These are phyloP conservation scores for Sipha maydis DNA, from an alignment of 2,888 invertebrate genomes.

Conservation along the genomic window DNA sequence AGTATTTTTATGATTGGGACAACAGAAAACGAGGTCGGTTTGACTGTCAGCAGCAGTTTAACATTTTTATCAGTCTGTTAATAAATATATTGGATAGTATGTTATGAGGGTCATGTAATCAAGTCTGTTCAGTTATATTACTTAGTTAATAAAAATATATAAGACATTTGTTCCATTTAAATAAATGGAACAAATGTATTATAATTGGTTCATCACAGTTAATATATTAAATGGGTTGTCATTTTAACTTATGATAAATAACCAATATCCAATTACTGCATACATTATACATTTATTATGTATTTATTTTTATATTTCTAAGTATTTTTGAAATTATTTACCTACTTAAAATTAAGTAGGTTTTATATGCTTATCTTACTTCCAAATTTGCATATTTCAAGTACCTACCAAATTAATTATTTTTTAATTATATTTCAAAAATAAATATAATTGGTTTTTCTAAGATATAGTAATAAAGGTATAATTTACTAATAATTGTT, in stretches of 20 bases:
- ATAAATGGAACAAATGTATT: background rate
- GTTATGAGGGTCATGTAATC: constrained; percentile 6
- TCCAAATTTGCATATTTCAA: background rate
- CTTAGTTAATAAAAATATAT: background rate
- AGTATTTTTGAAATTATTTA: background rate
- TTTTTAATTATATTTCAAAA: too few species aligned
- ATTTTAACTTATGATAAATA: background rate
- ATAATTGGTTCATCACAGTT: background rate
- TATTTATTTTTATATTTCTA: too few species aligned
- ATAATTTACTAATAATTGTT: background rate
- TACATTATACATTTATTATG: background rate
- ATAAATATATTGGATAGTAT: background rate
- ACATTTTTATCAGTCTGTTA: constrained; percentile 16
- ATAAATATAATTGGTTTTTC: too few species aligned
- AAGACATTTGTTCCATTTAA: background rate
- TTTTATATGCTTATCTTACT: too few species aligned
- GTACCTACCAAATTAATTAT: background rate
- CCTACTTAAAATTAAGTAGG: too few species aligned
- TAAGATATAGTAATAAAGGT: too few species aligned
- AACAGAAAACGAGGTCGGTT: constrained; percentile 1
- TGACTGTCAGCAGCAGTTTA: background rate
- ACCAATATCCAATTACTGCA: background rate
- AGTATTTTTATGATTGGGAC: background rate
- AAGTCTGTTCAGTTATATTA: constrained; percentile 21
- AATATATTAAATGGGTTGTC: too few species aligned